Evolutionary conservation across 2,888 invertebrate genomes (phyloP).

Genomic region (Abrostola tripartita): DNA sequence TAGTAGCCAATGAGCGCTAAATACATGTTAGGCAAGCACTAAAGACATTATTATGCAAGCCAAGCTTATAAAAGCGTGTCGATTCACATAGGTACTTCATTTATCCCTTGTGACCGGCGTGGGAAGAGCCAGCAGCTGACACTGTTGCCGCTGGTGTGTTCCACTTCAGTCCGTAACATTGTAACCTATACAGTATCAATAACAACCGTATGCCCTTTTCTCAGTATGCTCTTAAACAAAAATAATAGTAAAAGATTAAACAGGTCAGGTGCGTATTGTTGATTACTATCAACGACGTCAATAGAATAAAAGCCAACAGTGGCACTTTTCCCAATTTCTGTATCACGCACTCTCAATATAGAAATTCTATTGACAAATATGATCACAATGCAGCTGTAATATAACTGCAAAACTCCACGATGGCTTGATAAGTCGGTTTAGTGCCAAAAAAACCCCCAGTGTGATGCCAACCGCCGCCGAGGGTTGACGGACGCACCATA

Average conservation of each 20-base stretch:
- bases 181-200: background rate
- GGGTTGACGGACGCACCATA: constrained; percentile 67
- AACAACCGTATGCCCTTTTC: background rate
- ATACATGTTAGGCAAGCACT: background rate
- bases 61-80: constrained; percentile 41
- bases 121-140: constrained; percentile 8
- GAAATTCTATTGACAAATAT: constrained; percentile 59
- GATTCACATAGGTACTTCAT: constrained; percentile 19
- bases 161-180: background rate
- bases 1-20: constrained; percentile 4
- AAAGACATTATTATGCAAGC: constrained; percentile 6
- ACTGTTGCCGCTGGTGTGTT: background rate
- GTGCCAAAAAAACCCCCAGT: constrained; percentile 82
- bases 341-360: constrained; percentile 42
- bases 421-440: constrained; percentile 65
- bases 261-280: constrained; percentile 3
- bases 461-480: constrained; percentile 71
- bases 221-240: constrained; percentile 8
- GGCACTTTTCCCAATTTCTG: constrained; percentile 45
- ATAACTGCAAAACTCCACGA: constrained; percentile 55
- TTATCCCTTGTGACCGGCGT: constrained; percentile 13
- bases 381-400: constrained; percentile 54
- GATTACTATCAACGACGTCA: constrained; percentile 26
- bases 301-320: constrained; percentile 23
- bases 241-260: background rate